phyloP scores from a whole-genome alignment of 2,113 vertebrate genomes.

The Numenius arquata region DNA sequence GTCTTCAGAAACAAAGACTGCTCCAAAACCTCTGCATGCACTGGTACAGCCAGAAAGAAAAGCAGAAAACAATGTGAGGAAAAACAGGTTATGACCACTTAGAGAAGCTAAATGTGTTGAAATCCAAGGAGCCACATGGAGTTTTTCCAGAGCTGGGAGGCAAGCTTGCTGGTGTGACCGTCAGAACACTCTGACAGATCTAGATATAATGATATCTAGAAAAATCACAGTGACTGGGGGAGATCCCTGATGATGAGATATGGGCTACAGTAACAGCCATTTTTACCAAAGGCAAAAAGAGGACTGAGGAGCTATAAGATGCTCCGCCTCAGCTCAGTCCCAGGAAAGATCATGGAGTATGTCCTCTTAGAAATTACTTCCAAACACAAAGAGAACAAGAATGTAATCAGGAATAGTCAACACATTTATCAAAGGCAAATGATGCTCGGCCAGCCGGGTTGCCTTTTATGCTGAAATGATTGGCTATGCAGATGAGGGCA shows the following conservation, averaged over 20 bases:
- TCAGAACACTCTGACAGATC: background rate
- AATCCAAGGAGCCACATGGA: background rate
- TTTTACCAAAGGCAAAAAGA: background rate
- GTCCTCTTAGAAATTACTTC: background rate
- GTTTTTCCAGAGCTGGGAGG: background rate
- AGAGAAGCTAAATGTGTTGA: background rate
- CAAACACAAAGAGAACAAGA: background rate
- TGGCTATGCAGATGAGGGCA: background rate
- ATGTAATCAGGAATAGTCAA: background rate
- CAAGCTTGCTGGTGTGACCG: background rate
- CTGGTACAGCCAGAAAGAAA: background rate
- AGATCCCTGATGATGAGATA: background rate
- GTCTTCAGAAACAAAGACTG: background rate
- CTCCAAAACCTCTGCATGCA: background rate
- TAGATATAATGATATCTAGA: background rate
- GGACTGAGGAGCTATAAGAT: background rate
- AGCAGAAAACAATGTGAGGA: background rate
- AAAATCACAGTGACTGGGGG: background rate
- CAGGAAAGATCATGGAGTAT: background rate
- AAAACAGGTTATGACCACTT: background rate
- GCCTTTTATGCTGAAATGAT: background rate
- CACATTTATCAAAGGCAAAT: background rate
- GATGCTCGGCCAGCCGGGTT: background rate
- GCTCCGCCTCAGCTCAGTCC: background rate
- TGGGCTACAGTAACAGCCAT: background rate